Evolutionary conservation across 1,140 invertebrate species (phyloP).

Genomic region (Melipona quadrifasciata): DNA sequence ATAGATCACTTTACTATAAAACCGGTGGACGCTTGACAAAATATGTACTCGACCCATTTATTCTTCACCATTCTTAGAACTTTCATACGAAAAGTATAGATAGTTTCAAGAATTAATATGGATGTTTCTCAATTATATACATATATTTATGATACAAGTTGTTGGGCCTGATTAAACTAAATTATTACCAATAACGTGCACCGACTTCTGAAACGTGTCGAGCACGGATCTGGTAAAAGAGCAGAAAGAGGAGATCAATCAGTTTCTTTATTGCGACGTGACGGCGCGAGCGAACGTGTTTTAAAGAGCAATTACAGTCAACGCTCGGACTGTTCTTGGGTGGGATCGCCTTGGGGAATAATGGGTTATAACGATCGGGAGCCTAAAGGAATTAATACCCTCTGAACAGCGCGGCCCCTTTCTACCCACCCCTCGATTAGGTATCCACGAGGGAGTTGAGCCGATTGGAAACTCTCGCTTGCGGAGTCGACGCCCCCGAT

Average conservation of each 20-base stretch:
- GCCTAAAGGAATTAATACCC: conserved; percentile 67
- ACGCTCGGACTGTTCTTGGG: neutral
- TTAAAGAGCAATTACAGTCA: neutral
- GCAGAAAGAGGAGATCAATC: neutral
- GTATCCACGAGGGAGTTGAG: conserved; percentile 55
- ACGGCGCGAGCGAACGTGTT: neutral
- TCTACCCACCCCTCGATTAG: conserved; percentile 52
- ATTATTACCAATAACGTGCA: no score
- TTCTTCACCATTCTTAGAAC: no score
- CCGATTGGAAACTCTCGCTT: conserved; percentile 65
- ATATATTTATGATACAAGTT: no score
- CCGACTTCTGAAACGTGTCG: neutral
- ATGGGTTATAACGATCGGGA: conserved; percentile 67
- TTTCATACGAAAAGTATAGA: neutral
- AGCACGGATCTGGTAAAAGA: neutral
- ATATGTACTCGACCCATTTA: no score
- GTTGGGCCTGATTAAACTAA: no score
- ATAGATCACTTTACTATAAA: no score
- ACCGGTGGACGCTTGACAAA: no score
- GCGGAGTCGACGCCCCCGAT: conserved; percentile 40
- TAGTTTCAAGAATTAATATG: neutral
- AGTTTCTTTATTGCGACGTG: neutral
- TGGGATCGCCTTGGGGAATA: conserved; percentile 47
- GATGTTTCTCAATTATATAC: no score
- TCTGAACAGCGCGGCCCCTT: conserved; percentile 17